Evolutionary conservation across 2,888 invertebrate species (phyloP).

Genomic region (Rotaria macrura): DNA sequence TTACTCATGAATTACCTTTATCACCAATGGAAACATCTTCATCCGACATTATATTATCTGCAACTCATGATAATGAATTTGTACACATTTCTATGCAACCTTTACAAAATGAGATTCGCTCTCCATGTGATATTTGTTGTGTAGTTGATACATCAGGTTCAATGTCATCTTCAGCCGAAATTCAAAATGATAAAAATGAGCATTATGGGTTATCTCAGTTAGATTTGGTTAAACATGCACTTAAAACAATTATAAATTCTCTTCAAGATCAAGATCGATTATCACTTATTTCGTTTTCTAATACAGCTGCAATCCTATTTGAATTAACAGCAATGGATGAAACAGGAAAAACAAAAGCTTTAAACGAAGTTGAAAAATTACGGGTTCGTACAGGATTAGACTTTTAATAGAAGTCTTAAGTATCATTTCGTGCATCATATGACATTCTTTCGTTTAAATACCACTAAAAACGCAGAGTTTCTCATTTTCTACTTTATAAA

Average conservation of each 20-base stretch:
- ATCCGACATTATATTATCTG: background rate
- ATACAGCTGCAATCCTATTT: background rate
- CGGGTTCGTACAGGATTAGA: too few species aligned
- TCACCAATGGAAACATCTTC: too few species aligned
- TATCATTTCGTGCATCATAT: too few species aligned
- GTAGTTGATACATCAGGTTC: conserved; percentile 20
- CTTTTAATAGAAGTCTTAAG: too few species aligned
- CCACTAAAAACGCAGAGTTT: too few species aligned
- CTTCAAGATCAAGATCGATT: background rate
- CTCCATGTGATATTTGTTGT: conserved; percentile 19
- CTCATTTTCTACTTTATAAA: too few species aligned
- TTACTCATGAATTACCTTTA: too few species aligned
- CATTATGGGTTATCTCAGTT: background rate
- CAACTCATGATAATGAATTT: background rate
- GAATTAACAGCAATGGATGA: conserved; percentile 4
- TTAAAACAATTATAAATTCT: background rate
- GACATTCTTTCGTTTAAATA: too few species aligned
- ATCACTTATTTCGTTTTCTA: background rate
- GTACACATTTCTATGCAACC: conserved; percentile 4
- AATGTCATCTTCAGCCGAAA: background rate
- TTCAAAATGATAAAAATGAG: background rate
- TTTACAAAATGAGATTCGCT: background rate
- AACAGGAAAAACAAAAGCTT: background rate
- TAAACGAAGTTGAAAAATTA: background rate
- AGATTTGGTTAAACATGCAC: conserved; percentile 18